Conservation (phyloP, 2,888 invertebrate species). For the Agonopterix alstromeriana region DNA sequence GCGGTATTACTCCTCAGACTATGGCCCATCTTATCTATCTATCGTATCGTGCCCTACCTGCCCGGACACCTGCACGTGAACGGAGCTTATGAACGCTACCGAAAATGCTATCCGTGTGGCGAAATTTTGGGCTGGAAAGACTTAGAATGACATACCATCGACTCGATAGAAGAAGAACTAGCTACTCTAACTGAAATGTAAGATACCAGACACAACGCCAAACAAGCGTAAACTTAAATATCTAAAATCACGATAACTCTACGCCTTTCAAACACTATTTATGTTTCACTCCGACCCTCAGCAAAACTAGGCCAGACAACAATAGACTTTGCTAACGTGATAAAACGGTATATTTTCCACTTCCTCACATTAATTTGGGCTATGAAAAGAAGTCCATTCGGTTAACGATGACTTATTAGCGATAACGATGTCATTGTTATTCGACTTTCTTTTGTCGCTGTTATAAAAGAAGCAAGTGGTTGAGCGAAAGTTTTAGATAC, state of each 20-base stretch:
- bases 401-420: constrained; percentile 58
- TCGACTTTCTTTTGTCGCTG: constrained; percentile 31
- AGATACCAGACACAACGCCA: not conserved
- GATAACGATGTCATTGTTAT: constrained; percentile 52
- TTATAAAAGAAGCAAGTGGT: too few relatives aligned
- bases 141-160: too few relatives aligned
- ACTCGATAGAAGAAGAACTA: too few relatives aligned
- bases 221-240: not conserved
- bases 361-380: constrained; percentile 28
- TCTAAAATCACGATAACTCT: constrained; percentile 4
- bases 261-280: constrained; percentile 11
- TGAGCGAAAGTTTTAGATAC: too few relatives aligned
- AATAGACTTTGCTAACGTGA: constrained; percentile 28
- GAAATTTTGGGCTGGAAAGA: too few relatives aligned
- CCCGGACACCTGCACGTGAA: too few relatives aligned
- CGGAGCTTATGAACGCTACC: too few relatives aligned
- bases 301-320: constrained; percentile 23
- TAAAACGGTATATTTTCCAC: constrained; percentile 35
- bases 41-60: too few relatives aligned
- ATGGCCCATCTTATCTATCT: too few relatives aligned
- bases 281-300: constrained; percentile 10
- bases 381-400: constrained; percentile 49
- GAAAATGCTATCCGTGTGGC: too few relatives aligned
- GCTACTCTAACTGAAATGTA: too few relatives aligned
- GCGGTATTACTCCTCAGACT: too few relatives aligned